A percentile compares a stretch with the other conserved stretches of the same genome.
Evolutionary conservation across 2,797 vertebrate species (phyloP).

Genomic region (Lophotriccus pileatus): DNA sequence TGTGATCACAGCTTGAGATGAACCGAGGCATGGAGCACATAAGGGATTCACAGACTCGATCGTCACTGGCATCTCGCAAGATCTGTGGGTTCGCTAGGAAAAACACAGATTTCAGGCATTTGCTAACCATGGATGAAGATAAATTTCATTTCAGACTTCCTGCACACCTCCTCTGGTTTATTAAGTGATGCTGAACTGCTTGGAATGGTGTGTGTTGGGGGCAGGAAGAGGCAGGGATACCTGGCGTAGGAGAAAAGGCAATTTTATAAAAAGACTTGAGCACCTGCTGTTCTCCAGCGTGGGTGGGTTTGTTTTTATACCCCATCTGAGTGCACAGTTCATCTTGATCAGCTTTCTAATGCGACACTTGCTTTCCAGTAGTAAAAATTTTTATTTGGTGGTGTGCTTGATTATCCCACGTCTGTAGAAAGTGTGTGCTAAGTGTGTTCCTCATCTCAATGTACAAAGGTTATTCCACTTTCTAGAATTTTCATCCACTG

Average conservation of each 20-base stretch:
- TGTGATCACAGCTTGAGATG: conserved; percentile 15
- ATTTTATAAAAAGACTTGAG: background rate
- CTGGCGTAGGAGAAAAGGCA: background rate
- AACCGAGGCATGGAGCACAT: background rate
- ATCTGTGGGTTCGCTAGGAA: background rate
- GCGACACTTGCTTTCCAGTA: background rate
- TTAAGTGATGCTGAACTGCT: background rate
- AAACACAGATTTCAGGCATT: background rate
- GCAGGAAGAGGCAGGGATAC: background rate
- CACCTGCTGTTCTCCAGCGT: fast-evolving
- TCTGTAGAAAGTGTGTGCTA: background rate
- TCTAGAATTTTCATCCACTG: background rate
- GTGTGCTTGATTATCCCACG: background rate
- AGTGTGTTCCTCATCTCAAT: background rate
- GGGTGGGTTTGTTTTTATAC: background rate
- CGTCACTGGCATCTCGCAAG: background rate
- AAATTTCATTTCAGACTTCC: background rate
- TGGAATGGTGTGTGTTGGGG: background rate
- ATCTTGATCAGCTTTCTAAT: background rate
- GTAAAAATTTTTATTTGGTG: background rate
- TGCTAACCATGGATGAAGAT: background rate
- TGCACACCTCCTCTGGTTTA: background rate
- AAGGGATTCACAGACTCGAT: background rate
- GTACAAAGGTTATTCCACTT: background rate
- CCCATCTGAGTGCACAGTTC: background rate